phyloP scores from a whole-genome alignment of 2,888 invertebrate genomes.

The Euproctis similis region DNA sequence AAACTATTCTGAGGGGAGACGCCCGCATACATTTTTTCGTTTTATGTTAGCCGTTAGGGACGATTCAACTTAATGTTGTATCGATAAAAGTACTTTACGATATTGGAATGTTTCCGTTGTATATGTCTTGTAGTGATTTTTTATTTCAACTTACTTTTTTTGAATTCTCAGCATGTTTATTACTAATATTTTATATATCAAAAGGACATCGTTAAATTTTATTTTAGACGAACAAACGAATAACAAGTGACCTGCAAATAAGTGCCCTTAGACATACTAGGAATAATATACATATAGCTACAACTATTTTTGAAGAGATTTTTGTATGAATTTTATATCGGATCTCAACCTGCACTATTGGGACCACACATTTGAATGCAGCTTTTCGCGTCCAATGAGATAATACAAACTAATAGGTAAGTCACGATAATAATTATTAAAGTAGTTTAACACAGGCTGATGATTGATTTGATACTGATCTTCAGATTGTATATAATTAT shows the following conservation, averaged over 20 bases:
- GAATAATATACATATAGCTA: too few relatives aligned
- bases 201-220: constrained; percentile 36
- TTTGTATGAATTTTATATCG: constrained; percentile 23
- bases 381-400: constrained; percentile 48
- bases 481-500: too few relatives aligned
- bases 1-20: constrained; percentile 11
- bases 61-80: constrained; percentile 29
- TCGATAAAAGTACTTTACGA: constrained; percentile 26
- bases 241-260: constrained; percentile 34
- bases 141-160: constrained; percentile 20
- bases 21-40: constrained; percentile 31
- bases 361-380: constrained; percentile 28
- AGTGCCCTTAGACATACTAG: constrained; percentile 49
- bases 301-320: too few relatives aligned
- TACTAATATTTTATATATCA: constrained; percentile 33
- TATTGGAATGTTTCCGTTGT: constrained; percentile 19
- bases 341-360: constrained; percentile 25
- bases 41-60: constrained; percentile 24
- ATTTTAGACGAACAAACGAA: constrained; percentile 46
- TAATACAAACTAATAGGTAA: constrained; percentile 67
- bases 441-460: too few relatives aligned
- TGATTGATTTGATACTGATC: too few relatives aligned
- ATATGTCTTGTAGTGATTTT: constrained; percentile 13
- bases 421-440: constrained; percentile 19
- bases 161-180: constrained; percentile 29